Evolutionary conservation across 2,888 invertebrate genomes (phyloP).

Genomic region (Nephrotoma flavescens): DNA sequence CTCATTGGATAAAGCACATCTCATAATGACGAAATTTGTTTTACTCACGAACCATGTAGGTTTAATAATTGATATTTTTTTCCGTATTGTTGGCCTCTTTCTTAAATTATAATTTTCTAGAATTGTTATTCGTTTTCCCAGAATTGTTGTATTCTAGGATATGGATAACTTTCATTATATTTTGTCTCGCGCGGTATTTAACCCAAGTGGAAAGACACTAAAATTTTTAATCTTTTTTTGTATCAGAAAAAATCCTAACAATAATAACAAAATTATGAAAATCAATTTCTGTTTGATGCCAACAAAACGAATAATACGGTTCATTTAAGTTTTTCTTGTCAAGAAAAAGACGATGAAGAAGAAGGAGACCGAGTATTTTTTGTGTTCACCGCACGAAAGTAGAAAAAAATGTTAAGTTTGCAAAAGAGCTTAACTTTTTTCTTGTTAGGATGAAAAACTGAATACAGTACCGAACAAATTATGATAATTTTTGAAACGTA

Average conservation of each 20-base stretch:
- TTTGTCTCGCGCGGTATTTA: no score
- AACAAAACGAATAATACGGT: neutral
- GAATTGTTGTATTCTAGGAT: no score
- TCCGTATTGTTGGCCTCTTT: no score
- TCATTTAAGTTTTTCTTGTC: neutral
- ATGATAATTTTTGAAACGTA: neutral
- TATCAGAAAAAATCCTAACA: neutral
- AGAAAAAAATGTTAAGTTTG: neutral
- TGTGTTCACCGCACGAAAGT: neutral
- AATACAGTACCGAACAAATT: neutral
- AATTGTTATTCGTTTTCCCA: no score
- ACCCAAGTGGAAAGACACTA: no score
- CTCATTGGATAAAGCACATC: no score
- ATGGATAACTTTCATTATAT: no score
- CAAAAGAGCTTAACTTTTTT: neutral
- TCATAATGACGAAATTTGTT: no score
- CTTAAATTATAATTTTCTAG: no score
- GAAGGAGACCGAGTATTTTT: neutral
- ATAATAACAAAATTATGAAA: neutral
- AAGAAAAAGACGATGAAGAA: neutral
- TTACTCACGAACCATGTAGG: no score
- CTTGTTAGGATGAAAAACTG: neutral
- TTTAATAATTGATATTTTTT: no score
- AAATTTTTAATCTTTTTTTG: no score
- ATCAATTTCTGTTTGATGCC: neutral